Evolutionary conservation across 2,797 vertebrate genomes (phyloP).

Genomic region (Chanos chanos): DNA sequence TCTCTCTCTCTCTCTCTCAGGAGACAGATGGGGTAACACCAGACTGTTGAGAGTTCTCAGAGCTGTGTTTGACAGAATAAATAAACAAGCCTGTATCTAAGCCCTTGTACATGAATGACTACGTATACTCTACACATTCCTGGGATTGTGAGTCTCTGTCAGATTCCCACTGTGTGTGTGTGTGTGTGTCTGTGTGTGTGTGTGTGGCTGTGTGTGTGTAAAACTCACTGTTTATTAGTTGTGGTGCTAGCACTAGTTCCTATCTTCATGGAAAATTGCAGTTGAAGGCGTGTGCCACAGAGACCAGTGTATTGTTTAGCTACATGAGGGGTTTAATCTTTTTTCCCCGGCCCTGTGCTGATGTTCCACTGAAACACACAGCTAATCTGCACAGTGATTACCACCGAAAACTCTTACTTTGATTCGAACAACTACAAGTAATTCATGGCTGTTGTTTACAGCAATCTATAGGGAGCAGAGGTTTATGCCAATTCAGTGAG

Average conservation of each 20-base stretch:
- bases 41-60: slow-evolving; percentile 81
- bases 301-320: not conserved
- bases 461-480: too few relatives aligned
- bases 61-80: slow-evolving; percentile 70
- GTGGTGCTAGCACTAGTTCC: not conserved
- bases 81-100: slow-evolving; percentile 69
- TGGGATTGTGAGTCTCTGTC: slow-evolving; percentile 50
- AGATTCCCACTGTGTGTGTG: slow-evolving; percentile 49
- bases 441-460: too few relatives aligned
- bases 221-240: too few relatives aligned
- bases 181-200: too few relatives aligned
- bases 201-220: too few relatives aligned
- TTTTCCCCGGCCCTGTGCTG: not conserved
- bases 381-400: slow-evolving; percentile 13
- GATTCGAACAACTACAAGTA: too few relatives aligned
- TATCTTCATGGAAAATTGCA: not conserved
- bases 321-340: not conserved
- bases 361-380: slow-evolving; percentile 4
- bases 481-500: too few relatives aligned
- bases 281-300: not conserved
- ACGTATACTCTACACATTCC: slow-evolving; percentile 59
- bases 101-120: slow-evolving; percentile 66
- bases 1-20: not conserved
- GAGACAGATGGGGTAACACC: slow-evolving; percentile 41
- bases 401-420: slow-evolving; percentile 9